These are phyloP conservation scores for Pseudolaguvia tuberculata DNA, from an alignment of 2,113 vertebrate genomes.

Conservation along the genomic window DNA sequence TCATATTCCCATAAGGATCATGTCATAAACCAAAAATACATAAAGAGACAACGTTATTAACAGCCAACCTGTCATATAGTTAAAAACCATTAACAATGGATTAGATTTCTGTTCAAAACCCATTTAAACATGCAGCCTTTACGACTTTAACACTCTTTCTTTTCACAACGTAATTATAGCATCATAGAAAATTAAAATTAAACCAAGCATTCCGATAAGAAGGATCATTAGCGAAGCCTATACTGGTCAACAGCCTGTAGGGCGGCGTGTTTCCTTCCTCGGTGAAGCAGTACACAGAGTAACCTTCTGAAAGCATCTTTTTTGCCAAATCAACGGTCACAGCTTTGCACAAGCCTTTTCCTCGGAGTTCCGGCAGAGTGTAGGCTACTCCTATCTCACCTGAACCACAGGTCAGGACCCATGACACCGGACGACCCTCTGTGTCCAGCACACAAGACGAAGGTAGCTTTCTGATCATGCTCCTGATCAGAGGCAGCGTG, in stretches of 20 bases:
- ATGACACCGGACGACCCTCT: conserved; percentile 54
- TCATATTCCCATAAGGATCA: no score
- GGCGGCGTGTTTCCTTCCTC: conserved; percentile 55
- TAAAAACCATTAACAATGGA: no score
- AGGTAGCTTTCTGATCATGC: conserved; percentile 57
- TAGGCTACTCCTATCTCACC: conserved; percentile 60
- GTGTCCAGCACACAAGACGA: conserved; percentile 59
- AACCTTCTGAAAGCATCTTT: conserved; percentile 51
- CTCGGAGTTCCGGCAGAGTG: conserved; percentile 57
- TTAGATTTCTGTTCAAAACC: no score
- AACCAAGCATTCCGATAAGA: conserved; percentile 53
- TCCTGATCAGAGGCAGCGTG: conserved; percentile 42
- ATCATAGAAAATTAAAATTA: conserved; percentile 29
- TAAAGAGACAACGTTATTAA: no score
- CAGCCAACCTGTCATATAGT: no score
- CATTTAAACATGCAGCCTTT: no score
- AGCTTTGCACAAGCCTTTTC: conserved; percentile 64
- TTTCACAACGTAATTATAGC: background rate
- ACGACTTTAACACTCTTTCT: no score
- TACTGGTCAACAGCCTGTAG: conserved; percentile 59
- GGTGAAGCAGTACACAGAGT: no score
- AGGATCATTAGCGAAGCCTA: conserved; percentile 63
- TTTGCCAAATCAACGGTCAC: conserved; percentile 56
- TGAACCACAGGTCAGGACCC: no score
- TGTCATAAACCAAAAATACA: no score